These are phyloP conservation scores for Agrotis puta DNA, from an alignment of 2,888 invertebrate genomes.

Conservation along the genomic window DNA sequence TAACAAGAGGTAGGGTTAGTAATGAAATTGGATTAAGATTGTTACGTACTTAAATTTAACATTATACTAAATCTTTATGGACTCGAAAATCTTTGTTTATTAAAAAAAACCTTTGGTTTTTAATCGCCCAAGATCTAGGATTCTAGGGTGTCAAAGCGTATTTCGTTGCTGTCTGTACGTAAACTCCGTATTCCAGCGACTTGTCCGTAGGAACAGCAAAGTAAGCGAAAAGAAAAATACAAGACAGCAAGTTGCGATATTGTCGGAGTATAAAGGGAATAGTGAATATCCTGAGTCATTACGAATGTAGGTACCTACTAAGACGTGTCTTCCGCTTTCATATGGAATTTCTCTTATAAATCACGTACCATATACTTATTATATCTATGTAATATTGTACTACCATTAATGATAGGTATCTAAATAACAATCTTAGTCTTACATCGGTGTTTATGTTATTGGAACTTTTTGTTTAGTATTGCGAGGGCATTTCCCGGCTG, in stretches of 20 bases:
- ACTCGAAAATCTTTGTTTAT: not conserved
- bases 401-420: slow-evolving; percentile 31
- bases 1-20: not conserved
- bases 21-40: not conserved
- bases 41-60: not conserved
- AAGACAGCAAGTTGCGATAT: slow-evolving; percentile 26
- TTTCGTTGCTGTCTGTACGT: slow-evolving; percentile 3
- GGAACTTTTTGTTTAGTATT: not conserved
- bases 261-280: slow-evolving; percentile 63
- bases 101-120: no score
- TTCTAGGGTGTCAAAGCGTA: not conserved
- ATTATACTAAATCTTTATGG: not conserved
- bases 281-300: slow-evolving; percentile 60
- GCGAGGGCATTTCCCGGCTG: slow-evolving; percentile 1
- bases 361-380: slow-evolving; percentile 63
- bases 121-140: not conserved
- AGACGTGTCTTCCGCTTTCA: slow-evolving; percentile 56
- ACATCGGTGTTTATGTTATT: slow-evolving; percentile 41
- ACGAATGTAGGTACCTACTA: slow-evolving; percentile 56
- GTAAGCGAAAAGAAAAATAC: slow-evolving; percentile 30
- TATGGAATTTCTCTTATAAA: slow-evolving; percentile 60
- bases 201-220: not conserved
- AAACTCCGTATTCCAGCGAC: slow-evolving; percentile 4
- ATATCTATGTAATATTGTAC: slow-evolving; percentile 48
- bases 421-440: slow-evolving; percentile 24